phyloP scores from a whole-genome alignment of 2,113 vertebrate species.

The Thermophis baileyi region DNA sequence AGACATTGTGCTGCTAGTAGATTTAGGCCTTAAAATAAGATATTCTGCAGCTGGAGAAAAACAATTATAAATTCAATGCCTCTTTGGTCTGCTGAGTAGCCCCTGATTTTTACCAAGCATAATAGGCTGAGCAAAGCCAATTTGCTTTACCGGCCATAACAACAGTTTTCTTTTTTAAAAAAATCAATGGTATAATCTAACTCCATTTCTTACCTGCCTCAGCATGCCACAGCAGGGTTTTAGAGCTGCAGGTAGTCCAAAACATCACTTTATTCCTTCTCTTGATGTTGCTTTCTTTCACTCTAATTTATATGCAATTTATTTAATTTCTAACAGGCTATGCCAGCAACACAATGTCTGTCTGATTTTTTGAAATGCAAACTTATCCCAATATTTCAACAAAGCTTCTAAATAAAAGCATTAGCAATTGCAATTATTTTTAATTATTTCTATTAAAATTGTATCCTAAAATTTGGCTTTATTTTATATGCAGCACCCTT shows the following conservation, averaged over 20 bases:
- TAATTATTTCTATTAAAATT: neutral
- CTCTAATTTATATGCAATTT: neutral
- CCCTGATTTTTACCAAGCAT: neutral
- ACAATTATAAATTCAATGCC: neutral
- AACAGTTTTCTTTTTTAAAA: neutral
- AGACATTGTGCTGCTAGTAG: neutral
- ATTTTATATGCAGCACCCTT: neutral
- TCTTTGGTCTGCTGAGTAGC: neutral
- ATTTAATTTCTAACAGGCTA: neutral
- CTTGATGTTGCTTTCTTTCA: neutral
- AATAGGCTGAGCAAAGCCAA: neutral
- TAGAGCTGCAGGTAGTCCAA: neutral
- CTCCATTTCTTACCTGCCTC: neutral
- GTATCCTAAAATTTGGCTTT: neutral
- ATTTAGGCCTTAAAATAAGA: neutral
- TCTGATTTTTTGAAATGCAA: neutral
- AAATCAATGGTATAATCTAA: neutral
- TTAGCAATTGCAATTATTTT: neutral
- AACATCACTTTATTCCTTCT: neutral
- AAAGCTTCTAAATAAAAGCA: neutral
- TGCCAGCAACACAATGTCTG: neutral
- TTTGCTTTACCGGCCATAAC: neutral
- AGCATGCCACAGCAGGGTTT: neutral
- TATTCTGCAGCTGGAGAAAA: neutral
- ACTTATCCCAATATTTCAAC: neutral